Percentiles rank a stretch among this genome's conserved stretches.
Conservation (phyloP, 2,888 invertebrate genomes). For the Himalopsyche anomala region DNA sequence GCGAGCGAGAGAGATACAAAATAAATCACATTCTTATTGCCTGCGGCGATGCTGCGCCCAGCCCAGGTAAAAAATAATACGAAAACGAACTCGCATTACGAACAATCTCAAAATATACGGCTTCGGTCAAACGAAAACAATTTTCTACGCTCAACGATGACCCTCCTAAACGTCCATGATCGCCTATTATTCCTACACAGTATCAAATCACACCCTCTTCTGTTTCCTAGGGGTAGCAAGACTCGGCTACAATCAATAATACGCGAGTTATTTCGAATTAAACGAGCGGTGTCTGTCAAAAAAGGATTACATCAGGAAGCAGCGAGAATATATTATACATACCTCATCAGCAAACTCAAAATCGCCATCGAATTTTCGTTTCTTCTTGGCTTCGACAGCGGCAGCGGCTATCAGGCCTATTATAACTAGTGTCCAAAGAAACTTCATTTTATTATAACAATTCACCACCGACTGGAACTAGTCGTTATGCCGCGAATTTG, state of each 20-base stretch:
- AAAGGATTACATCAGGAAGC: conserved; percentile 1
- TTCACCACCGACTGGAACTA: conserved; percentile 9
- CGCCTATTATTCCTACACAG: background rate
- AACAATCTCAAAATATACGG: conserved; percentile 33
- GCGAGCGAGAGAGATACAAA: conserved; percentile 22
- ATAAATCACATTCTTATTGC: conserved; percentile 42
- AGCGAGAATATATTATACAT: conserved; percentile 62
- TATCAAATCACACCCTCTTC: conserved; percentile 14
- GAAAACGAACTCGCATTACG: conserved; percentile 48
- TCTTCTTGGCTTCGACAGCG: conserved; percentile 75
- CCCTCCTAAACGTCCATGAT: conserved; percentile 20
- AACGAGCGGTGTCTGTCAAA: background rate
- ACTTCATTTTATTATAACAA: conserved; percentile 69
- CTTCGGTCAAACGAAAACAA: conserved; percentile 51
- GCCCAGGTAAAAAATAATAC: conserved; percentile 57
- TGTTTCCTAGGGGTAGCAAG: conserved; percentile 2
- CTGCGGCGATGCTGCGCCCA: conserved; percentile 54
- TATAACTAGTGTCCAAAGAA: conserved; percentile 73
- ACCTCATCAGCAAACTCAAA: conserved; percentile 89
- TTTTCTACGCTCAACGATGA: background rate
- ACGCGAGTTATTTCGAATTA: background rate
- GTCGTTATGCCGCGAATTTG: conserved; percentile 45
- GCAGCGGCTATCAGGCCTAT: conserved; percentile 70
- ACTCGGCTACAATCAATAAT: background rate
- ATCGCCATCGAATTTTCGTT: conserved; percentile 86